A percentile compares a stretch with the other conserved stretches of the same genome.
These are phyloP conservation scores for Tetraodon nigroviridis DNA, from an alignment of 2,113 vertebrate species.

Conservation along the genomic window DNA sequence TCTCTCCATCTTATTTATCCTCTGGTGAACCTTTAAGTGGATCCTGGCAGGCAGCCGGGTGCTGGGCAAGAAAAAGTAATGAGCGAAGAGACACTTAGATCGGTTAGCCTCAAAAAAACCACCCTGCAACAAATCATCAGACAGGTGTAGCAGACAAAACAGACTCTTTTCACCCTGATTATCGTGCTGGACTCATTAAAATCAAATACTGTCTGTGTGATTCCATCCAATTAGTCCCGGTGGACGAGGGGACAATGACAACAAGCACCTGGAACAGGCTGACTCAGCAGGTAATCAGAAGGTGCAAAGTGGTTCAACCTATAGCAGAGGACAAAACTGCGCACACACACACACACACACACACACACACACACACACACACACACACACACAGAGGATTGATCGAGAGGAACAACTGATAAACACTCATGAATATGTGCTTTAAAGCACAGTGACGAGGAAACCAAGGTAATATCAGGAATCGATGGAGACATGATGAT, in stretches of 20 bases:
- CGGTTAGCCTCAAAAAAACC: not conserved
- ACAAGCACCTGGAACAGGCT: slow-evolving; percentile 21
- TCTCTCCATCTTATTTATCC: slow-evolving; percentile 22
- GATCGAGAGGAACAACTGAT: not conserved
- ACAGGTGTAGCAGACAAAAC: slow-evolving; percentile 3
- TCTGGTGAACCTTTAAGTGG: not conserved
- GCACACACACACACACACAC: not conserved
- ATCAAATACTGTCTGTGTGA: slow-evolving; percentile 8
- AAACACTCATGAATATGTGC: not conserved
- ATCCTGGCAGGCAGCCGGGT: slow-evolving; percentile 11
- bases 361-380: not conserved
- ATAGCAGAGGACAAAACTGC: slow-evolving; percentile 36
- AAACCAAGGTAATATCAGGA: slow-evolving; percentile 13
- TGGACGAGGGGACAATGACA: slow-evolving; percentile 29
- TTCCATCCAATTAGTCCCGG: slow-evolving; percentile 6
- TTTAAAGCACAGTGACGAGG: slow-evolving; percentile 2
- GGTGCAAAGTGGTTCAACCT: slow-evolving; percentile 36
- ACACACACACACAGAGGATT: not conserved
- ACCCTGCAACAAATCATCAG: not conserved
- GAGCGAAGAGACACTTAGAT: slow-evolving; percentile 4
- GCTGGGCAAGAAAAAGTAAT: slow-evolving; percentile 1
- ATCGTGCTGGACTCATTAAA: slow-evolving; percentile 16
- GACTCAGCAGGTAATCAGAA: slow-evolving; percentile 49
- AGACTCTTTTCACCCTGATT: slow-evolving; percentile 2
- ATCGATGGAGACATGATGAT: slow-evolving; percentile 2